Conservation (phyloP, 2,888 invertebrate species). For the Ophonus ardosiacus region DNA sequence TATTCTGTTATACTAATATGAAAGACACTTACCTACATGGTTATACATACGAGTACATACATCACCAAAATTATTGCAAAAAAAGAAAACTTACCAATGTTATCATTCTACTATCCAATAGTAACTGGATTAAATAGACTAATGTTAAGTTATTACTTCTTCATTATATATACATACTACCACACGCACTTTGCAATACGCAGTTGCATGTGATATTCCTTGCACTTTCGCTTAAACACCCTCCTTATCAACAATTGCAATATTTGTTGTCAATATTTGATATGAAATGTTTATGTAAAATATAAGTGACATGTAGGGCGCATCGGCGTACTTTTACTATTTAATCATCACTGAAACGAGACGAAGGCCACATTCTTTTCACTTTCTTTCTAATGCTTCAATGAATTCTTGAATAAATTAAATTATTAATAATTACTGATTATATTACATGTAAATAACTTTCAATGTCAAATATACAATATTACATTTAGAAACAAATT, state of each 20-base stretch:
- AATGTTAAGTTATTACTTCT: slow-evolving; percentile 18
- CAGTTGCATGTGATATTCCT: background rate
- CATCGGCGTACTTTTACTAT: slow-evolving; percentile 1
- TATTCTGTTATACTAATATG: background rate
- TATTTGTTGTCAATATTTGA: background rate
- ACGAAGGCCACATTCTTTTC: background rate
- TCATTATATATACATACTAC: slow-evolving; percentile 26
- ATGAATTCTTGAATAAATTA: background rate
- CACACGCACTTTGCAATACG: slow-evolving; percentile 36
- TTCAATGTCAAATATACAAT: background rate
- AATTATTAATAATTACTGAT: slow-evolving; percentile 1
- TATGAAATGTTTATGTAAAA: slow-evolving; percentile 5
- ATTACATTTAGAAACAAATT: background rate
- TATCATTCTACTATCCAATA: slow-evolving; percentile 19
- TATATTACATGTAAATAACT: background rate
- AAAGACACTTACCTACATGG: background rate
- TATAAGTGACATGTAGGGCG: slow-evolving; percentile 21
- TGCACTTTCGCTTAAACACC: slow-evolving; percentile 50
- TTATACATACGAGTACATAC: too few species aligned
- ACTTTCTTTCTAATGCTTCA: slow-evolving; percentile 18
- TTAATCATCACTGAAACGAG: background rate
- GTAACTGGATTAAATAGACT: slow-evolving; percentile 6
- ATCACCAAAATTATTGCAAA: slow-evolving; percentile 19
- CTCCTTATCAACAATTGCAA: slow-evolving; percentile 32
- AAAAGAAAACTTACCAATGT: slow-evolving; percentile 60